Percentiles rank a stretch among this genome's conserved stretches.
These are phyloP conservation scores for Spinus olivaceus DNA, from an alignment of 2,797 vertebrate species.

Conservation along the genomic window DNA sequence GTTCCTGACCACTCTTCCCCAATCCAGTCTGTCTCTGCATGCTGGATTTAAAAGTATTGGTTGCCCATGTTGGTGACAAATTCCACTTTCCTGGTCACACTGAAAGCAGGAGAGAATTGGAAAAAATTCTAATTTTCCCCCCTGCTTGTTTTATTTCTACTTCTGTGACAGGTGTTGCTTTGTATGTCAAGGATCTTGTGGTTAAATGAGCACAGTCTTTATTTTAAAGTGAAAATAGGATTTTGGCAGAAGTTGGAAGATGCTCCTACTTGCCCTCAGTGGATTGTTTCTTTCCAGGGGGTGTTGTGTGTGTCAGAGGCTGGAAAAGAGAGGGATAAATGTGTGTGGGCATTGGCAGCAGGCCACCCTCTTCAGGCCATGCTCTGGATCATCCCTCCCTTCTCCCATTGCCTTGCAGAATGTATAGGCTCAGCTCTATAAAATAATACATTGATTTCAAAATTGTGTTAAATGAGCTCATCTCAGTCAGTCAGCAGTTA, in stretches of 20 bases:
- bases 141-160: neutral
- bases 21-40: neutral
- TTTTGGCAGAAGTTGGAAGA: neutral
- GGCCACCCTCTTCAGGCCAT: neutral
- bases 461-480: slow-evolving; percentile 8
- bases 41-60: neutral
- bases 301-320: neutral
- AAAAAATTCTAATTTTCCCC: neutral
- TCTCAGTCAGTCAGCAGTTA: neutral
- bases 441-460: slow-evolving; percentile 1
- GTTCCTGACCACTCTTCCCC: neutral
- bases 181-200: neutral
- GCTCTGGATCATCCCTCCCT: neutral
- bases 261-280: neutral
- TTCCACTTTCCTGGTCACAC: neutral
- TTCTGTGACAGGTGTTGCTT: neutral
- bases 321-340: neutral
- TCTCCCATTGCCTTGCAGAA: neutral
- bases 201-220: neutral
- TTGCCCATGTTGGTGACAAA: neutral
- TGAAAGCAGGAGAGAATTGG: neutral
- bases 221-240: neutral
- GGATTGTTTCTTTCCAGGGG: neutral
- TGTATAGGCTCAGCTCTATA: neutral
- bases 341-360: neutral